phyloP scores from a whole-genome alignment of 2,797 vertebrate species.

The Bryconaethiops microstoma region DNA sequence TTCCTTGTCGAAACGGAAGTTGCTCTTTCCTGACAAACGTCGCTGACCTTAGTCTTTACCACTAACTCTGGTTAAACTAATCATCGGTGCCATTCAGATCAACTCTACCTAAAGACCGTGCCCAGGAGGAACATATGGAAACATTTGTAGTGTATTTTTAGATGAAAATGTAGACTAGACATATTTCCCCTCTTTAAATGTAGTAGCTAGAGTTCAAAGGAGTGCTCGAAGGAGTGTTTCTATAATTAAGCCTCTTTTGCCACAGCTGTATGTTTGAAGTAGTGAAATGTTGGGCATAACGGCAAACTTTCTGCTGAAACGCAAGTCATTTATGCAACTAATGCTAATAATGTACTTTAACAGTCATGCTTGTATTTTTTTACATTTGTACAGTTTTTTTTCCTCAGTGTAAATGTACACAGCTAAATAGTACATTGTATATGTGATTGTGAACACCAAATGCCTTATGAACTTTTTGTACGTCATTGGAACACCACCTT shows the following conservation, averaged over 20 bases:
- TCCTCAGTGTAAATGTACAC: constrained; percentile 45
- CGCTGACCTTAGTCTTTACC: background rate
- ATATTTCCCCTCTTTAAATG: background rate
- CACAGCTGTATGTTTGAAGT: constrained; percentile 28
- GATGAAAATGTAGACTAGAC: constrained; percentile 18
- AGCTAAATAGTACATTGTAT: constrained; percentile 56
- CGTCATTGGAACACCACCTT: constrained; percentile 58
- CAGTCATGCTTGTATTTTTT: constrained; percentile 22
- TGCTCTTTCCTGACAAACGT: background rate
- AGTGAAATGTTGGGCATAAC: constrained; percentile 29
- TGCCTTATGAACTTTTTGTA: constrained; percentile 74
- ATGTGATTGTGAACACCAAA: constrained; percentile 79
- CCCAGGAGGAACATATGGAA: background rate
- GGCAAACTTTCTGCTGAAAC: constrained; percentile 39
- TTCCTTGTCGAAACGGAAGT: background rate
- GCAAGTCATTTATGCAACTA: constrained; percentile 63
- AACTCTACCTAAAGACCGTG: background rate
- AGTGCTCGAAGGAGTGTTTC: constrained; percentile 12
- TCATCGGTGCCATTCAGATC: constrained; percentile 27
- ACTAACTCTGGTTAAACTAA: constrained; percentile 16
- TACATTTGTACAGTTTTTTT: constrained; percentile 49
- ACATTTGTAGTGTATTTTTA: constrained; percentile 15
- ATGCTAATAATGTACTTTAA: constrained; percentile 47
- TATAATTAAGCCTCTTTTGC: constrained; percentile 22
- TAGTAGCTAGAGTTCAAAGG: constrained; percentile 32